These are phyloP conservation scores for Benthosema pterotum DNA, from an alignment of 2,797 vertebrate genomes.

Conservation along the genomic window DNA sequence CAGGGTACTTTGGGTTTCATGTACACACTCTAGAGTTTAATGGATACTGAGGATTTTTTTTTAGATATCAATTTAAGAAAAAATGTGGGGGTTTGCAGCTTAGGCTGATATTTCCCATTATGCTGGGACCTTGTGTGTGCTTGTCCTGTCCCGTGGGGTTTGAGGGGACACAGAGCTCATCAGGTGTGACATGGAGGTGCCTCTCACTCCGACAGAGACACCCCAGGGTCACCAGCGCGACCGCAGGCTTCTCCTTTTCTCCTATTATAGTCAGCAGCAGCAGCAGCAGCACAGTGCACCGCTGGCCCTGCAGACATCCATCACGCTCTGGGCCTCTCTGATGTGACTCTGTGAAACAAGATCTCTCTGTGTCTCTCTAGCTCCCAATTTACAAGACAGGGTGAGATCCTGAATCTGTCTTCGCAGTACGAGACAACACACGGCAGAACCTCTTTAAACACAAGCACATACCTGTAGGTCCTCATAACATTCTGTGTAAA, in stretches of 20 bases:
- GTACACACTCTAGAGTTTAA: too few species aligned
- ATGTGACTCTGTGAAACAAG: constrained; percentile 53
- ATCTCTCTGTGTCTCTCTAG: constrained; percentile 9
- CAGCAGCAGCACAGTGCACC: too few species aligned
- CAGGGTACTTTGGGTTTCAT: too few species aligned
- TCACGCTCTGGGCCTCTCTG: constrained; percentile 38
- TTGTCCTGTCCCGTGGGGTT: constrained; percentile 1
- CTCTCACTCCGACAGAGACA: constrained; percentile 10
- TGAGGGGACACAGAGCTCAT: constrained; percentile 18
- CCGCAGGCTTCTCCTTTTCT: constrained; percentile 44
- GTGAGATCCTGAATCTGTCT: constrained; percentile 10
- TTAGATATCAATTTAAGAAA: too few species aligned
- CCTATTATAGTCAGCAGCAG: constrained; percentile 56
- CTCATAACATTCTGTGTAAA: too few species aligned
- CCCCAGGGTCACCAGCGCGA: constrained; percentile 64
- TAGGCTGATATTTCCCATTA: too few species aligned
- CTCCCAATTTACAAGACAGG: not conserved
- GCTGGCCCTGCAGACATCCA: constrained; percentile 43
- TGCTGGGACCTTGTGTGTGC: not conserved
- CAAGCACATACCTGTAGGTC: too few species aligned
- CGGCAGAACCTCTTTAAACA: too few species aligned
- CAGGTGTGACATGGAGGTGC: constrained; percentile 29
- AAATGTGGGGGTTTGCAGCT: too few species aligned
- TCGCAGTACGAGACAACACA: not conserved
- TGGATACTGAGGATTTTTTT: too few species aligned